Evolutionary conservation across 2,888 invertebrate species (phyloP).

Genomic region (Ichneumoninae sp.): DNA sequence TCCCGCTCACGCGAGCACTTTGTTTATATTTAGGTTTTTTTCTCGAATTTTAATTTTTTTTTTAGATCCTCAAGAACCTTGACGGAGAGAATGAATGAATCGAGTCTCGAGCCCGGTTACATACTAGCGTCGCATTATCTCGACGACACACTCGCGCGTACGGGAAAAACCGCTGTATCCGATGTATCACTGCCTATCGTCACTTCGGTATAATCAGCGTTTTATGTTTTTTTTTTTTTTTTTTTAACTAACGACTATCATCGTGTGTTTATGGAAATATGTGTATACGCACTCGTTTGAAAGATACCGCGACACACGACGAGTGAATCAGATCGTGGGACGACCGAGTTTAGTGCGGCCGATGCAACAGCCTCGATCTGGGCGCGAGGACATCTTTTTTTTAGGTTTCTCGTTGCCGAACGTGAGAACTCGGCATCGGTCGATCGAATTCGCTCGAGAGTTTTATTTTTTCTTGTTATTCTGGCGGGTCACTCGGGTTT

Average conservation of each 20-base stretch:
- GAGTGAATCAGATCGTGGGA: constrained; percentile 1
- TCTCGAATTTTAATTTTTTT: neutral
- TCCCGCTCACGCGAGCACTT: too few relatives aligned
- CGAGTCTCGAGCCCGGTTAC: neutral
- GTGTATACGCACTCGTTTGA: neutral
- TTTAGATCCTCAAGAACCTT: neutral
- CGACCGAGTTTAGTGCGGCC: neutral
- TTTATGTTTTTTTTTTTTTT: neutral
- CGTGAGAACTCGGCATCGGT: neutral
- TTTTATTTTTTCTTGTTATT: neutral
- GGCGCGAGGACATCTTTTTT: constrained; percentile 20
- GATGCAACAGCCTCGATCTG: neutral
- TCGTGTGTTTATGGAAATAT: constrained; percentile 3
- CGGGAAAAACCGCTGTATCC: constrained; percentile 28
- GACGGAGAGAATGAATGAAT: constrained; percentile 14
- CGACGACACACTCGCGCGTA: neutral
- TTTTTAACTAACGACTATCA: neutral
- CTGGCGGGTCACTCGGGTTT: neutral
- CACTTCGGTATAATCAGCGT: constrained; percentile 2
- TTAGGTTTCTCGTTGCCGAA: neutral
- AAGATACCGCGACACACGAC: neutral
- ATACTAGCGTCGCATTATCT: constrained; percentile 12
- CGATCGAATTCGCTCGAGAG: neutral
- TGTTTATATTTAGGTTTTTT: too few relatives aligned
- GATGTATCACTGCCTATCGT: constrained; percentile 29